Base-by-base conservation (phyloP, 2,797 vertebrate species). In the Tachyglossus aculeatus region DNA sequence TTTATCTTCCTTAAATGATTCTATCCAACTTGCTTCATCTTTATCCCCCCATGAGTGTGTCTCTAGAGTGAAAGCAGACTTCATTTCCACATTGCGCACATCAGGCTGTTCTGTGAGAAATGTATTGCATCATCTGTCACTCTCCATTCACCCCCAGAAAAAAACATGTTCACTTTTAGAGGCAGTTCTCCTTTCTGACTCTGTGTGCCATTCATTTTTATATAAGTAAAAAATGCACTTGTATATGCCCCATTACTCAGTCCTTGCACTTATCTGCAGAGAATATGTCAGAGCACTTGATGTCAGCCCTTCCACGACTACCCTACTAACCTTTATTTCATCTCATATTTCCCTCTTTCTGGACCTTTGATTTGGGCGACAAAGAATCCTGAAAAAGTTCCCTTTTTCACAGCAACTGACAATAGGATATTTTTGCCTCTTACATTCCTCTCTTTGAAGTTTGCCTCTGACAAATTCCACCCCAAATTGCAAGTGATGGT, bases 61-160 rank as follows among this genome's bases (percentile, higher is more conserved):
- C 70, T 54, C 9, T 50, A 57, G 19, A 60, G 53, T 67, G 72
- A 71, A 67, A 43, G 57, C 80, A 71, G 22, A 61, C 64, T 71
- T 69, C 11, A 9, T 54, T 50, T 60, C 8, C 21, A 36, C 41
- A 13, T 31, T 52, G 59, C 7, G 51, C 38, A 64, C 19, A 27
- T 11, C 25, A 53, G 56, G 25, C 37, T 38, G 19, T 67, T 57
- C 32, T 24, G 12, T 7, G 8, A 41, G 31, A 51, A 71, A 61
- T 54, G 27, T 25, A 27, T 19, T 3, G 45, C 47, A 56, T 39
- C 32, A 47, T 41, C 33, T 32, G 56, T 59, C 27, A 21, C 7
- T 59, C 51, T 61, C 9, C 13, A 14, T 18, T 44, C 33, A n/a
- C 77, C 59, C 19, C 43, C 18, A 57, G 44, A 25, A 77, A 74